A percentile compares a stretch with the other conserved stretches of the same genome.
phyloP scores from a whole-genome alignment of 2,797 vertebrate species.

The Picus viridis region DNA sequence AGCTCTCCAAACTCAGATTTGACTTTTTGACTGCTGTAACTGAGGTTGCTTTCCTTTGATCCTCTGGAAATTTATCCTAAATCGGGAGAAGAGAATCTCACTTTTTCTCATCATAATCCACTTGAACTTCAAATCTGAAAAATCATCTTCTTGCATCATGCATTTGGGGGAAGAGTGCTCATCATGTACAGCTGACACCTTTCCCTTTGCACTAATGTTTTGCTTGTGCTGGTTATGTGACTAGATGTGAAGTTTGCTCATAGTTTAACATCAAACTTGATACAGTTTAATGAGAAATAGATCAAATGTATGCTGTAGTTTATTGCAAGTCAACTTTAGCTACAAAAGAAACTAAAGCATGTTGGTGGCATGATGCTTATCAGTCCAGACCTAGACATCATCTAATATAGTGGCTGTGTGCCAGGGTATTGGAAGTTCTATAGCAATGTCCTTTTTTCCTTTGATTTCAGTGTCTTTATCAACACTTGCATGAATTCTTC shows the following conservation, averaged over 20 bases:
- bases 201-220: constrained; percentile 62
- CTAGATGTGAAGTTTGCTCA: constrained; percentile 73
- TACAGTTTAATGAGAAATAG: constrained; percentile 70
- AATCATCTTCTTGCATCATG: constrained; percentile 57
- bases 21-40: constrained; percentile 52
- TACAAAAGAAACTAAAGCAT: constrained; percentile 78
- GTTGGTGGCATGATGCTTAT: constrained; percentile 81
- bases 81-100: constrained; percentile 69
- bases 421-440: constrained; percentile 67
- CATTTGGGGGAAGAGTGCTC: constrained; percentile 42
- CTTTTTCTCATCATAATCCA: constrained; percentile 67
- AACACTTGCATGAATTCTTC: constrained; percentile 80
- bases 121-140: constrained; percentile 74
- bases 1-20: constrained; percentile 44
- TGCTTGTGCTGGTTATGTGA: constrained; percentile 76
- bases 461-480: constrained; percentile 72
- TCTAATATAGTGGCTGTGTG: constrained; percentile 73
- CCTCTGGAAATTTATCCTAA: constrained; percentile 69
- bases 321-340: constrained; percentile 72
- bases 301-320: constrained; percentile 65
- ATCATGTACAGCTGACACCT: constrained; percentile 9
- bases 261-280: constrained; percentile 72
- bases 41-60: constrained; percentile 68
- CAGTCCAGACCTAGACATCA: constrained; percentile 72
- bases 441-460: constrained; percentile 71